Evolutionary conservation across 2,113 vertebrate species (phyloP), one percentile per base, ranked within the genome.

Genomic region (Murina feae): DNA sequence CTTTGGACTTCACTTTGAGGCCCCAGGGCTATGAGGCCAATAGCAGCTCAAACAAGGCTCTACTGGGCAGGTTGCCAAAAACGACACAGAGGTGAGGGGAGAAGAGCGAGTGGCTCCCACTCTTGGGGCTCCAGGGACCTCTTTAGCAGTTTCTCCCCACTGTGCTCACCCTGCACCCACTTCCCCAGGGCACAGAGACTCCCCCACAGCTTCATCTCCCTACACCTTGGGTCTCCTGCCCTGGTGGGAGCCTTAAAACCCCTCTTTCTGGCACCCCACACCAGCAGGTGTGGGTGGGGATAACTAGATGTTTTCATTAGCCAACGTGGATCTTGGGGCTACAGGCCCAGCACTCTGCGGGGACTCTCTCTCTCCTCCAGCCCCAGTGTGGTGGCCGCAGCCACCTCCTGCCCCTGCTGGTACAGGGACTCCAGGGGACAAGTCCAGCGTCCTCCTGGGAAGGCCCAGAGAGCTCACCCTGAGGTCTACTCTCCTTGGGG

Each of bases 21-120:
- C 39, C 83, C 39, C 44, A 66, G 47, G 44, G 32, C 82, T 5
- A 3, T 4, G 39, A 93, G 95, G 95, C 60, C 87, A 89, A 86
- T 39, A 30, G 89, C 84, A 42, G 88, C 74, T 75, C 76, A 32
- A 78, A 76, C 92, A 87, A 91, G 68, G 88, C 90, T 89, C 42
- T 20, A 81, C 65, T 79, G 71, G 94, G 92, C 95, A 95, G 75
- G 90, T 79, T 0, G 86, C 95, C 96, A 96, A 92, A 81, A 93
- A n/a, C 78, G 89, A 94, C 91, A 86, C 32, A 13, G 84, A 84
- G 89, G 93, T 53, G 91, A 84, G 55, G 37, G 84, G 39, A 39
- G 42, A 60, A 55, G 65, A 68, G 68, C 55, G 84, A 39, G 82
- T 3, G 58, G 71, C 39, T 82, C 72, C 44, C 30, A 49, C 65